Conservation (phyloP, 2,888 invertebrate species). For the Nudaria mundana region DNA sequence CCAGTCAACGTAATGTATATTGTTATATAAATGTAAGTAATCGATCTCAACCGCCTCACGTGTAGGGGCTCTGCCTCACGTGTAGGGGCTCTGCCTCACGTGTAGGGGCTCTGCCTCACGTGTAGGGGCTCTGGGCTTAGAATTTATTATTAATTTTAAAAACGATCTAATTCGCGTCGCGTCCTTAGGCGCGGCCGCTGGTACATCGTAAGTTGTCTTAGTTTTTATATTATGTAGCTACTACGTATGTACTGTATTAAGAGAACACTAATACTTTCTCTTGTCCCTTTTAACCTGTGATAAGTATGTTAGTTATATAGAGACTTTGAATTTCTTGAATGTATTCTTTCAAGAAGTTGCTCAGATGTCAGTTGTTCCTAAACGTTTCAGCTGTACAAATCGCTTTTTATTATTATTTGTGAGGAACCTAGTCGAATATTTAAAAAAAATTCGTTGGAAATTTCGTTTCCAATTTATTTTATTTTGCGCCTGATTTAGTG, state of each 20-base stretch:
- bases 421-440: conserved; percentile 67
- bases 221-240: conserved; percentile 58
- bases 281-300: conserved; percentile 81
- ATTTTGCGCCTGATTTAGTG: conserved; percentile 58
- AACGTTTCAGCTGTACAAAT: conserved; percentile 69
- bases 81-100: conserved; percentile 53
- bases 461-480: conserved; percentile 47
- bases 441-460: conserved; percentile 26
- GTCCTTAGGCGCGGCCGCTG: conserved; percentile 40
- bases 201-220: conserved; percentile 72
- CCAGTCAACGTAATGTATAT: conserved; percentile 64
- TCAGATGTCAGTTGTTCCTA: conserved; percentile 74
- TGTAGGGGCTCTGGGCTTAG: conserved; percentile 67
- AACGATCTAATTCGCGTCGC: conserved; percentile 47
- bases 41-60: conserved; percentile 75
- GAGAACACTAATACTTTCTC: conserved; percentile 79
- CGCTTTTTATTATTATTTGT: conserved; percentile 50
- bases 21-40: conserved; percentile 61
- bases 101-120: conserved; percentile 53
- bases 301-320: conserved; percentile 75
- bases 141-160: conserved; percentile 53
- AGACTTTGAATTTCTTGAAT: conserved; percentile 69
- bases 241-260: conserved; percentile 66
- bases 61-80: conserved; percentile 53
- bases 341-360: conserved; percentile 65